Base-by-base conservation (phyloP, 2,888 invertebrate species). In the Idaea biselata region DNA sequence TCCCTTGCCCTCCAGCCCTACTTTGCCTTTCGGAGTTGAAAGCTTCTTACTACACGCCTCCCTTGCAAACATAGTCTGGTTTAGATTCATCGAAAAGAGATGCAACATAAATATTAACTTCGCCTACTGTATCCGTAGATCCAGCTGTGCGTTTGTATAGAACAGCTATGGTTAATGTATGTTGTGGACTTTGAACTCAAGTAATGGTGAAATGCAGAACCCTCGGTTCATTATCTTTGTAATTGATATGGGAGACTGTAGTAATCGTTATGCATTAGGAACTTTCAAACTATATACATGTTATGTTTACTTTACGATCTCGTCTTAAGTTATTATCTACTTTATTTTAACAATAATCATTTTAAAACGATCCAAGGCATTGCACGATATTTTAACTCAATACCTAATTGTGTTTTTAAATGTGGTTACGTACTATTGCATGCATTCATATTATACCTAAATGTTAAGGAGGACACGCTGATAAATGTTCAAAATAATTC, bases 1-100 rank as follows among this genome's bases (percentile, higher is more conserved):
- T 90, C 91, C 91, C 90, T 89, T 89, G 86, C 90, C 88, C 89
- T 89, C 89, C 83, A 91, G 91, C 91, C 91, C 91, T 90, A 91
- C 88, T 87, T 92, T 88, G 80, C 79, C 78, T 86, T 88, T 86
- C 76, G 75, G 77, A 85, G 86, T 75, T 74, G 88, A 81, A 87
- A 83, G 81, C 80, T 7, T 80, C 77, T 76, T 72, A 86, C 82
- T 80, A 79, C 73, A 68, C 71, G 71, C 81, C 80, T 88, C 87
- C 85, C 82, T 84, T 82, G 81, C 87, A 72, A 76, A 75, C 84
- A 71, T 77, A 72, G 73, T 79, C 74, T 71, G 78, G 71, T 70
- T 79, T 77, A 79, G 81, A 73, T 81, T 80, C 73, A 86, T 74
- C 68, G 75, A 88, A 92, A 84, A 89, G 91, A 89, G 91, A 92